Evolutionary conservation across 2,113 vertebrate genomes (phyloP).

Genomic region (Pycnonotus jocosus): DNA sequence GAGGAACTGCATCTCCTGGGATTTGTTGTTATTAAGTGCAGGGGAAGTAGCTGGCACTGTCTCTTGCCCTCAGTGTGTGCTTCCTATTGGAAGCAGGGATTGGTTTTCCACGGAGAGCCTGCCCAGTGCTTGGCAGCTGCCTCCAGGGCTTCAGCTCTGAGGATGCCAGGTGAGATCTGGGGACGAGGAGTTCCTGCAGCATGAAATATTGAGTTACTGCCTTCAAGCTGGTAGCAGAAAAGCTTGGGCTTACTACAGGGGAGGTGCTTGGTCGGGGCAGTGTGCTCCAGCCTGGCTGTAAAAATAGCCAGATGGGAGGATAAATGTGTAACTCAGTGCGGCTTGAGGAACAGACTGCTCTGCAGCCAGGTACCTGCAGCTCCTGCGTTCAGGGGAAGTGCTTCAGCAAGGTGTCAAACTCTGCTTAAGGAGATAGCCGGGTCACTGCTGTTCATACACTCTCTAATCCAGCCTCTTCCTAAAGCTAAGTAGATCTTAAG

Average conservation of each 20-base stretch:
- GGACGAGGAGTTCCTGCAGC: neutral
- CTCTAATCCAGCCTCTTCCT: constrained; percentile 32
- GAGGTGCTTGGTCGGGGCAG: neutral
- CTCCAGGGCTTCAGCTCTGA: neutral
- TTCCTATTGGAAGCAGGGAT: neutral
- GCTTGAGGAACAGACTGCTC: neutral
- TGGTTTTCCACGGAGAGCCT: neutral
- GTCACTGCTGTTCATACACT: neutral
- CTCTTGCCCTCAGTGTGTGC: neutral
- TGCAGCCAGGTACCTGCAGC: neutral
- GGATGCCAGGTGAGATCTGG: neutral
- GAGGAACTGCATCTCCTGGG: neutral
- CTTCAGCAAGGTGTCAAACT: constrained; percentile 5
- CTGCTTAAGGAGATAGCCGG: neutral
- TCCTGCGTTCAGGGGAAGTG: neutral
- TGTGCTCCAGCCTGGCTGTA: neutral
- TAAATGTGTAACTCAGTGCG: neutral
- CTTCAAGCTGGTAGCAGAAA: neutral
- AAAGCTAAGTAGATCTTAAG: constrained; percentile 19
- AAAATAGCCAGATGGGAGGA: neutral
- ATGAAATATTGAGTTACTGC: neutral
- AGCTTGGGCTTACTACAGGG: neutral
- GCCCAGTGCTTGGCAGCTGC: neutral
- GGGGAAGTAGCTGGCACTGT: neutral
- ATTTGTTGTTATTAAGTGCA: neutral